Conservation (phyloP, 2,888 invertebrate species). For the Strigamia maritima region DNA sequence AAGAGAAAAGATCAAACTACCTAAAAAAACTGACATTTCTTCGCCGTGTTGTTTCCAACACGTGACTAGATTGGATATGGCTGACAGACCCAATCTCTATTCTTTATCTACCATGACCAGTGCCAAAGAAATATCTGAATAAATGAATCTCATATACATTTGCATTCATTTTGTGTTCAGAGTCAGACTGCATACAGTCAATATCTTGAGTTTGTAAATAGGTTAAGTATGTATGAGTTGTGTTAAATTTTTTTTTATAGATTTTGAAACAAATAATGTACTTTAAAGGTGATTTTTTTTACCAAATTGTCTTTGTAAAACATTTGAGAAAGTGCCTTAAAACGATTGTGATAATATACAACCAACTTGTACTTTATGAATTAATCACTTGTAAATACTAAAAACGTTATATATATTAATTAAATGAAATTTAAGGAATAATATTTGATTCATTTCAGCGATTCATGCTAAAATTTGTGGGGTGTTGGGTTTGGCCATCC, state of each 20-base stretch:
- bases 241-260: not conserved
- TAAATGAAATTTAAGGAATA: not conserved
- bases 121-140: constrained; percentile 7
- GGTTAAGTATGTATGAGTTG: not conserved
- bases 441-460: not conserved
- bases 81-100: constrained; percentile 64
- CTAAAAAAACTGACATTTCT: constrained; percentile 76
- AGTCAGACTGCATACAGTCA: not conserved
- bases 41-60: constrained; percentile 81
- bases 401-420: not conserved
- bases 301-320: too few species aligned
- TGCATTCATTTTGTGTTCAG: not conserved
- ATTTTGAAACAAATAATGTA: too few species aligned
- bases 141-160: not conserved
- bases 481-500: not conserved
- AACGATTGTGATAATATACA: not conserved
- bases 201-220: not conserved
- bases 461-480: not conserved
- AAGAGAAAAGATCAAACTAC: constrained; percentile 56
- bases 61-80: constrained; percentile 70
- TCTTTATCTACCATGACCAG: constrained; percentile 55
- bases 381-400: not conserved
- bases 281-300: too few species aligned
- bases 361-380: not conserved
- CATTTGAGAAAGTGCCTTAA: not conserved